A percentile compares a stretch with the other conserved stretches of the same genome.
These are phyloP conservation scores for Myzus persicae DNA, from an alignment of 1,140 invertebrate species.

Conservation along the genomic window DNA sequence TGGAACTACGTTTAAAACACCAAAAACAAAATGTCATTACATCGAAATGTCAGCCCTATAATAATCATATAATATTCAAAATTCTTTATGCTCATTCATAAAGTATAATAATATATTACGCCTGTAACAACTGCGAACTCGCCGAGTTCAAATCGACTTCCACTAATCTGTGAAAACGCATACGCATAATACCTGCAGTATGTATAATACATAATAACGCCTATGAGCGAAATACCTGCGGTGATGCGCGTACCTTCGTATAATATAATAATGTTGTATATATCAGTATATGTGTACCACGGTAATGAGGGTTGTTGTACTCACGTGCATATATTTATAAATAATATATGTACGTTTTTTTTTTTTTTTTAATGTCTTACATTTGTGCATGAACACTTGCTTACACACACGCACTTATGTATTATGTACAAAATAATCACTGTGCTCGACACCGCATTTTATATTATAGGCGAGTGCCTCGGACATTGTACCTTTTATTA, in stretches of 20 bases:
- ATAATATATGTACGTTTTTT: not conserved
- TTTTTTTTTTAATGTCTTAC: not conserved
- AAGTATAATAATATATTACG: not conserved
- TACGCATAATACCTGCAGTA: not conserved
- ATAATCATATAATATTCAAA: not conserved
- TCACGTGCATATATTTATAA: not conserved
- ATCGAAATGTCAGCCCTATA: not conserved
- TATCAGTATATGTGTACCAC: not conserved
- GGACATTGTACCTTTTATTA: not conserved
- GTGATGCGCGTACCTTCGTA: not conserved
- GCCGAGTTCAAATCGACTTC: not conserved
- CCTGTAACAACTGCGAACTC: not conserved
- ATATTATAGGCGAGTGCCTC: not conserved
- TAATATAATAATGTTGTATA: not conserved
- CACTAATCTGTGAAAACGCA: not conserved
- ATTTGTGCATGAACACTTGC: not conserved
- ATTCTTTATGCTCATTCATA: not conserved
- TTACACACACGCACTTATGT: not conserved
- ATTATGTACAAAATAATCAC: not conserved
- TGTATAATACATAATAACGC: not conserved
- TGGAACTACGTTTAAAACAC: not conserved
- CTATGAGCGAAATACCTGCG: conserved; percentile 7
- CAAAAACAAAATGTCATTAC: not conserved
- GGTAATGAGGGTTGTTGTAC: not conserved
- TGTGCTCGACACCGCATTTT: not conserved